phyloP scores from a whole-genome alignment of 2,797 vertebrate genomes.

The Macropus fuliginosus region DNA sequence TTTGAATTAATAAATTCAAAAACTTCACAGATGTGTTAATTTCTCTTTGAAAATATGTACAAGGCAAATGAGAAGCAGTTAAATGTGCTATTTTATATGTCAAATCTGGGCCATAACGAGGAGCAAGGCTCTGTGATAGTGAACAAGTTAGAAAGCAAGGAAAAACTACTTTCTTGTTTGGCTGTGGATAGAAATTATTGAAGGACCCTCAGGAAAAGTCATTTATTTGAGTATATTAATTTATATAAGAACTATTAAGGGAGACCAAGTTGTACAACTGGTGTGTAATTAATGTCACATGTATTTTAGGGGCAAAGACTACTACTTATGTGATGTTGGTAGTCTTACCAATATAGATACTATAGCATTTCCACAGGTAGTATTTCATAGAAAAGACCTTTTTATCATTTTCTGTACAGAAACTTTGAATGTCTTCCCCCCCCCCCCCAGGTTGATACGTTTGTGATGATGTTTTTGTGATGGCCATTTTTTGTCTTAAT shows the following conservation, averaged over 20 bases:
- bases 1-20: conserved; percentile 44
- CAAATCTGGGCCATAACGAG: background rate
- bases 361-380: background rate
- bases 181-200: background rate
- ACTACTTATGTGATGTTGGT: background rate
- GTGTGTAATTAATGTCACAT: background rate
- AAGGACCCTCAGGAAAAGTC: background rate
- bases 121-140: background rate
- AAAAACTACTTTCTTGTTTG: background rate
- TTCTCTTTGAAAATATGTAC: conserved; percentile 18
- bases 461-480: background rate
- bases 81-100: background rate
- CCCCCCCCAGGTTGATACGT: background rate
- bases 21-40: background rate
- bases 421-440: background rate
- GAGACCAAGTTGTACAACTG: background rate
- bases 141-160: background rate
- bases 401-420: background rate
- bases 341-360: too few relatives aligned
- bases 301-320: background rate
- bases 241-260: background rate
- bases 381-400: background rate
- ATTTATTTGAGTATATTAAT: background rate
- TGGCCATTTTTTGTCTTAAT: background rate
- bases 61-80: background rate